Evolutionary conservation across 2,113 vertebrate genomes (phyloP).

Genomic region (Hemiprocne comata): DNA sequence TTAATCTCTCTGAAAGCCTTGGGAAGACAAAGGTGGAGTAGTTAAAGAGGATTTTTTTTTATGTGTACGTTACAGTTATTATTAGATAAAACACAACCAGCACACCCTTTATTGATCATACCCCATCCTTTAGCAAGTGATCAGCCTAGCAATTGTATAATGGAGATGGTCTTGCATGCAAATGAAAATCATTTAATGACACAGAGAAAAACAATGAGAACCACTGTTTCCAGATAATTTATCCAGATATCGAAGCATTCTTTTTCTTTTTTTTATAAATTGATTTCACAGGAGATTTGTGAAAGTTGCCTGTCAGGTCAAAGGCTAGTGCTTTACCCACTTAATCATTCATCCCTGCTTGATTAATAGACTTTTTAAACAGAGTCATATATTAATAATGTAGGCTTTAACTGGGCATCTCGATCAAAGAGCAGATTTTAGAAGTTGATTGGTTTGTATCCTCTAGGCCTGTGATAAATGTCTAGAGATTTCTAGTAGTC

Average conservation of each 20-base stretch:
- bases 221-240: slow-evolving; percentile 33
- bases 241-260: neutral
- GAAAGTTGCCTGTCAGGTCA: slow-evolving; percentile 63
- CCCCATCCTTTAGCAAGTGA: neutral
- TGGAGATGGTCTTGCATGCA: neutral
- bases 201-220: neutral
- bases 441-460: slow-evolving; percentile 74
- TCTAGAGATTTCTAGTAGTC: slow-evolving; percentile 65
- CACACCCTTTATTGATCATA: neutral
- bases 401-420: slow-evolving; percentile 70
- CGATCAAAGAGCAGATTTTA: slow-evolving; percentile 69
- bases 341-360: slow-evolving; percentile 73
- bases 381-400: slow-evolving; percentile 77
- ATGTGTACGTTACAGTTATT: neutral
- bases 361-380: slow-evolving; percentile 76
- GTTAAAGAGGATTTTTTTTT: neutral
- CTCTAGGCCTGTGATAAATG: slow-evolving; percentile 72
- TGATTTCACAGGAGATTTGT: slow-evolving; percentile 23
- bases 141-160: neutral
- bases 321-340: slow-evolving; percentile 61
- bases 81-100: neutral
- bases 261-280: neutral
- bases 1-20: neutral
- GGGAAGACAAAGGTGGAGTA: neutral
- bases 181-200: slow-evolving; percentile 14